Evolutionary conservation across 2,797 vertebrate species (phyloP), one percentile per base, ranked within the genome.

Genomic region (Morelia viridis): DNA sequence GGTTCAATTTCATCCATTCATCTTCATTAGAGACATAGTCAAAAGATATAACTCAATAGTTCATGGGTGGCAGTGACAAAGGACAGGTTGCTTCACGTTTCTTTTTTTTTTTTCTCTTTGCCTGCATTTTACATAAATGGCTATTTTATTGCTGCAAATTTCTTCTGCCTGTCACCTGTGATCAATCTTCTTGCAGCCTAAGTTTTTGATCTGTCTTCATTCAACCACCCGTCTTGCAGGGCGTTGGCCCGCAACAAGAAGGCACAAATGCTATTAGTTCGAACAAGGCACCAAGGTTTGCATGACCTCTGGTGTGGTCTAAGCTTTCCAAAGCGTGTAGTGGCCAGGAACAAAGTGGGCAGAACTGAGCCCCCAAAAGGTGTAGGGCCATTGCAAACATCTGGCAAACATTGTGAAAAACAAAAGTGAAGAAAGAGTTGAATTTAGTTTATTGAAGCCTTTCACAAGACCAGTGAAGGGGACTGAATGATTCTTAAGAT

Each of bases 81-180:
- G 91, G 91, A 92, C 58, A 64, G 87, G 93, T 94, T 96, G 90
- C 92, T 94, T 91, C 89, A 56, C 5, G 5, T 68, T 68, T 1
- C 1, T 12, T 68, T 68, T 2, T 6, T 12, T 31, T 68, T 68
- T 2, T 2, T 5, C 15, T 8, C 24, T 41, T 26, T 87, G 68
- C 31, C 62, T 24, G 0, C 4, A 5, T 57, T 91, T 68, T 76
- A 3, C 13, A 15, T 85, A n/a, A 28, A 46, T 12, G 31, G 71
- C 41, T 90, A 93, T 12, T 60, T 71, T 58, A 68, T 62, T 35
- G 76, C 53, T 68, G 31, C 58, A 57, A 56, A 9, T 1, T 58
- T 3, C 58, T n/a, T 56, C 91, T 89, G 87, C 85, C 87, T n/a
- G 58, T 35, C 87, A 89, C 85, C 83, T 24, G 0, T 0, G 91